Base-by-base conservation (phyloP, 2,113 vertebrate genomes). In the Poecile atricapillus region DNA sequence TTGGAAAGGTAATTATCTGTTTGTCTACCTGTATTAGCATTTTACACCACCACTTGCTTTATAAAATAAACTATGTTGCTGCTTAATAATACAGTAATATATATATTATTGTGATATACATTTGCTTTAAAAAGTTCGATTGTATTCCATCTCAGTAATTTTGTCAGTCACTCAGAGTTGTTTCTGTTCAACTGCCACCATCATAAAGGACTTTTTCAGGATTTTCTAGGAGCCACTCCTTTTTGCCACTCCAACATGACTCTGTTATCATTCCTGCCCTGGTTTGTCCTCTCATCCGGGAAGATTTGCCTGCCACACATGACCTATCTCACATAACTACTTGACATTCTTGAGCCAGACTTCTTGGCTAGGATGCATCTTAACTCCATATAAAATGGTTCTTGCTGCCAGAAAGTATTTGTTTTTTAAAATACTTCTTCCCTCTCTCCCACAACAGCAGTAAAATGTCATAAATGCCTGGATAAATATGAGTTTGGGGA, bases 81-180 rank as follows among this genome's bases (percentile, higher is more conserved):
- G 58, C 55, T 90, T 81, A 56, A 60, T 85, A 76, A 95, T 39
- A 12, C 12, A 39, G 12, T 12, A 39, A 39, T 39, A 39, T 39
- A 39, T 39, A 39, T 39, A 39, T 39, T 12, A 39, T 39, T 39
- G 39, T 94, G 88, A 92, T 70, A 79, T 28, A 15, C 75, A 81
- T 79, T 73, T 94, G 69, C 90, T 95, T 95, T 56, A 76, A 50
- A 80, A 96, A 74, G 41, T 74, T 87, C 33, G 80, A 55, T 80
- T 87, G 25, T 37, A 73, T 96, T 97, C 95, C 75, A 93, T 96
- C 64, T 90, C 96, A 58, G 59, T 96, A 10, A 89, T 95, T 97
- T 94, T 96, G 73, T 91, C 83, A 94, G 83, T 97, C 84, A 93
- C 93, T 95, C 93, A 76, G 83, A 88, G 79, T 94, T 89, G 62